Base-by-base conservation (phyloP, 2,113 vertebrate genomes). In the Ctenodactylus gundi region DNA sequence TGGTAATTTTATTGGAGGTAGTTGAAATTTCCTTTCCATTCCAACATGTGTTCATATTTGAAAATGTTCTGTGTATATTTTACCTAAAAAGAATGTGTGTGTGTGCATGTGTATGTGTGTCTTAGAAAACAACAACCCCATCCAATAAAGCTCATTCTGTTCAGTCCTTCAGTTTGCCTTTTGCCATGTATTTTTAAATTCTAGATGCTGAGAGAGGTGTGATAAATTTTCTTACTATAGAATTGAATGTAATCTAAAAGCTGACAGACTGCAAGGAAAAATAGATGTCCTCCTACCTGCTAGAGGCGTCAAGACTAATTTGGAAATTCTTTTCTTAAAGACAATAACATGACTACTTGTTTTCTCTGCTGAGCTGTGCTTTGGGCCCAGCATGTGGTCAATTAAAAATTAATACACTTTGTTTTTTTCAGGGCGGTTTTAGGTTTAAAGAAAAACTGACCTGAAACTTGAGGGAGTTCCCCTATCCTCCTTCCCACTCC, bases 271-370 rank as follows among this genome's bases (percentile, higher is more conserved):
- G 18, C 44, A 76, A 70, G 53, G 57, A 14, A 84, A 65, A 23
- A 25, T 3, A 1, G 27, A 18, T 65, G 25, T 3, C 8, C 1
- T 1, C 21, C 17, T 12, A 0, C 53, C 44, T 53, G 64, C 31
- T 41, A 53, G 15, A n/a, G 3, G 17, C 14, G 3, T 64, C 36
- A 23, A 14, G 70, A 76, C 64, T 17, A 31, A 41, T 81, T 29
- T 64, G 55, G 58, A 36, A 81, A 44, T 29, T 44, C 7, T 78
- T 25, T 77, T 36, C 46, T 53, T 76, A 23, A 70, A 53, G 62
- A 39, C 27, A 4, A 53, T 34, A 51, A 20, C 27, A 4, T 10
- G 23, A 20, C 36, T 44, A 15, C 84, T 88, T 83, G 49, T n/a
- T 36, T 39, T 41, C 29, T 83, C 60, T 87, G 23, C 57, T 65